phyloP scores from a whole-genome alignment of 92 coral and sea anemone species.

The Palythoa caribaeorum region DNA sequence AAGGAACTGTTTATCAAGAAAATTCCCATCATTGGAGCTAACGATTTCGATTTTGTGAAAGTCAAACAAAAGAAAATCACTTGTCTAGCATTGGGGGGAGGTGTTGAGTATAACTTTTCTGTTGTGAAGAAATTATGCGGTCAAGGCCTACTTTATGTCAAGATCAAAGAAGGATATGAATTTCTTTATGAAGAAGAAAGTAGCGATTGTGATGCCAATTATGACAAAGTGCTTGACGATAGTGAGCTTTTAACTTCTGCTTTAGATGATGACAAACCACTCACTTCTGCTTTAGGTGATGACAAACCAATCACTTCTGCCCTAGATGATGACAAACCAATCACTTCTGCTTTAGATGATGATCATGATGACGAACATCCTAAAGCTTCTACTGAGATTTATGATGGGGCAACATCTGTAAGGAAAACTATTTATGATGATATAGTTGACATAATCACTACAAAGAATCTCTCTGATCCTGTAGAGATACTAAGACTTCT shows the following conservation, averaged over 20 bases:
- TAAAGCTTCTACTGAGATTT: background rate
- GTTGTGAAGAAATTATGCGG: conserved; percentile 44
- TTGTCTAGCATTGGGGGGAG: conserved; percentile 34
- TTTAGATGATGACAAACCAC: background rate
- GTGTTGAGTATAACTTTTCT: conserved; percentile 4
- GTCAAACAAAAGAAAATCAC: conserved; percentile 34
- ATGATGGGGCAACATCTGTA: background rate
- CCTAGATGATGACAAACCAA: background rate
- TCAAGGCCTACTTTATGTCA: conserved; percentile 60
- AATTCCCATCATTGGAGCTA: conserved; percentile 6
- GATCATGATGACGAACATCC: background rate
- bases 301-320: no score
- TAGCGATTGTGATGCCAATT: background rate
- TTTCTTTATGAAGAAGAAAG: conserved; percentile 29
- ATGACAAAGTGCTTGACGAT: background rate
- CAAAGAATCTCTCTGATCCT: conserved; percentile 4
- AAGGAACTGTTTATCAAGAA: background rate
- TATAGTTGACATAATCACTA: background rate
- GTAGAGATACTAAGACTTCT: background rate
- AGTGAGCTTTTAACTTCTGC: background rate
- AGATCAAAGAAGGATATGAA: conserved; percentile 56
- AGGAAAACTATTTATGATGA: background rate
- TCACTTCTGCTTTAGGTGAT: background rate
- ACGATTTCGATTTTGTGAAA: conserved; percentile 41
- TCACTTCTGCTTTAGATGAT: background rate